Evolutionary conservation across 2,797 vertebrate genomes (phyloP).

Genomic region (Pseudomugil tenellus): DNA sequence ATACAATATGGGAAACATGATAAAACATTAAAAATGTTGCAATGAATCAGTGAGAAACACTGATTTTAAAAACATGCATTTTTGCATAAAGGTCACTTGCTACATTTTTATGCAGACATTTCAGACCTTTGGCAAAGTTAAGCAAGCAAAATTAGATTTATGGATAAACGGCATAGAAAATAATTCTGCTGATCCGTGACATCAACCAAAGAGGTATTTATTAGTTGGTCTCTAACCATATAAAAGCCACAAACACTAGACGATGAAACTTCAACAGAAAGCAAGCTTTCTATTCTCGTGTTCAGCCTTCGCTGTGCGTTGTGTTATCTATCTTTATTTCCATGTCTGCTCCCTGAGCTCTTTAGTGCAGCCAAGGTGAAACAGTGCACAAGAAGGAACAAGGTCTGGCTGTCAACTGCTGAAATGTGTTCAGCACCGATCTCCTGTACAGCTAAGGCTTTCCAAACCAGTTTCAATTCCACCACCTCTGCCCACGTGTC

Average conservation of each 20-base stretch:
- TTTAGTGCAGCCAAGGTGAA: conserved; percentile 61
- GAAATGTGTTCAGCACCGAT: conserved; percentile 44
- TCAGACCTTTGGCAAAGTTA: neutral
- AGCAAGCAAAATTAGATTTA: neutral
- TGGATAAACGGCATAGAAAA: neutral
- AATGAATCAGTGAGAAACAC: neutral
- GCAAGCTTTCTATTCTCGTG: conserved; percentile 15
- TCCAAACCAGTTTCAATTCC: conserved; percentile 61
- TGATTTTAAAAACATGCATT: neutral
- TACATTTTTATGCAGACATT: neutral
- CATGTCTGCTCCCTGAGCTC: conserved; percentile 38
- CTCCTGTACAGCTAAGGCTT: conserved; percentile 45
- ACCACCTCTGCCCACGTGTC: conserved; percentile 54
- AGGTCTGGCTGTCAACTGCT: conserved; percentile 55
- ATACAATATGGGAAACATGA: neutral
- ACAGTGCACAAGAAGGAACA: conserved; percentile 43
- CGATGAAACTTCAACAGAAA: conserved; percentile 22
- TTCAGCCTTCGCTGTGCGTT: conserved; percentile 25
- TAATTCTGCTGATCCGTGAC: neutral
- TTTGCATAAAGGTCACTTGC: neutral
- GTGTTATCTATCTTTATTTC: conserved; percentile 42
- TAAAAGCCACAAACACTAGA: conserved; percentile 26
- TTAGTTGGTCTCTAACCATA: conserved; percentile 4
- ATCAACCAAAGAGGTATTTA: conserved; percentile 4
- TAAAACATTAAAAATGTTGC: neutral